Evolutionary conservation across 2,888 invertebrate species (phyloP), one percentile per base, ranked within the genome.

Genomic region (Catocala sponsa): DNA sequence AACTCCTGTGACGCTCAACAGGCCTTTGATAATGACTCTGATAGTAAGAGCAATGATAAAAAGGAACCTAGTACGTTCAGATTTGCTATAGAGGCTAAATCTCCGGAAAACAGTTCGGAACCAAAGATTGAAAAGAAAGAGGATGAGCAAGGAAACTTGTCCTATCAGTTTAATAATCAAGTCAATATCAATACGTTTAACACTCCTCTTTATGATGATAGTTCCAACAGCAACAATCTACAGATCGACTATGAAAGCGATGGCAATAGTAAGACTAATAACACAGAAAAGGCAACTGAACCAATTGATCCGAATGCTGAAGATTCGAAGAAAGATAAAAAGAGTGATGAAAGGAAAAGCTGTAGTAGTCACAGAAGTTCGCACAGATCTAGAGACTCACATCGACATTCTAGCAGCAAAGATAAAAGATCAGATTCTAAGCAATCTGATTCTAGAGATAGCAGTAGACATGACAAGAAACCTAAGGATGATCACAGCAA

Each of bases 221-320:
- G 92, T 76, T 94, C 94, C 0, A 94, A 93, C 78, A 91, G 92
- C 66, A 90, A 92, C 67, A 90, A 90, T 53, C 76, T 92, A 57
- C 92, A 90, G 56, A 93, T 94, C 59, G 94, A 94, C 78, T 94
- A 94, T 55, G 94, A 94, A 80, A 94, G 92, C 77, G 94, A 94
- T 70, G 88, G 86, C 2, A 94, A 94, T 55, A 94, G 93, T 71
- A 95, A 95, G 79, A 84, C 80, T n/a, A 91, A 89, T 69, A 90
- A 89, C 66, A 79, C 74, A 13, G 93, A 92, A 35, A 94, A 93
- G 76, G 51, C 73, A n/a, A 73, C 75, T 2, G 91, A 59, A 48
- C 46, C 92, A 76, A 74, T 74, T 7, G 92, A 92, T 46, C 75
- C 69, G 67, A 90, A 84, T 70, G 86, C 89, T 0, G 85, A 87